These are phyloP conservation scores for Theocolax elegans DNA, from an alignment of 1,140 invertebrate species.

Conservation along the genomic window DNA sequence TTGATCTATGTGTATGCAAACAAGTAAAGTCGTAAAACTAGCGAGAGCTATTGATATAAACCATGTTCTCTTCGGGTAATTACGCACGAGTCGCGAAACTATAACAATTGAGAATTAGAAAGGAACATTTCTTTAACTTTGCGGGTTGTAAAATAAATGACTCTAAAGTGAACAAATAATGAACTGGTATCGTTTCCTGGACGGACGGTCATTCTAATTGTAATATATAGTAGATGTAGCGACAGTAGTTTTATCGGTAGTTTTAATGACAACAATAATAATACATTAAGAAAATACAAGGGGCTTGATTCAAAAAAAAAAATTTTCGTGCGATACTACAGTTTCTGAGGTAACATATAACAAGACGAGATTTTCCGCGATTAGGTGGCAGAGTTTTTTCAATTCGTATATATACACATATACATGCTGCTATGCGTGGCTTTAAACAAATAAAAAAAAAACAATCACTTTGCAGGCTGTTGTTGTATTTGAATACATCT, in stretches of 20 bases:
- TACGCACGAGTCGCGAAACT: conserved; percentile 4
- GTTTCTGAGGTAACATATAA: conserved; percentile 12
- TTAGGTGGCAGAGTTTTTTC: conserved; percentile 16
- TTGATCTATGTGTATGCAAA: conserved; percentile 17
- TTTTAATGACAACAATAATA: conserved; percentile 39
- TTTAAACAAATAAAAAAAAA: conserved; percentile 20
- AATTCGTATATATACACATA: conserved; percentile 3
- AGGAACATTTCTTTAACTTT: conserved; percentile 21
- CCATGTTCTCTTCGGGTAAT: background rate
- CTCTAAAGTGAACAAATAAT: background rate
- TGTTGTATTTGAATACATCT: conserved; percentile 30
- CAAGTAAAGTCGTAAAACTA: background rate
- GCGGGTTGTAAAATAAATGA: conserved; percentile 36
- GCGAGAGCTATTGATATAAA: conserved; percentile 24
- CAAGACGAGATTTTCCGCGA: background rate
- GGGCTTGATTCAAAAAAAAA: conserved; percentile 34
- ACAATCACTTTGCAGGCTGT: conserved; percentile 36
- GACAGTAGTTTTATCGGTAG: conserved; percentile 35
- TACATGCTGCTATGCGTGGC: conserved; percentile 11
- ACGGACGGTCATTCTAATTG: conserved; percentile 37
- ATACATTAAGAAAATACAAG: conserved; percentile 27
- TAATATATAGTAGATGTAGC: conserved; percentile 37
- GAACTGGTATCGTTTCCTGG: conserved; percentile 40
- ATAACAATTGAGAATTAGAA: conserved; percentile 11
- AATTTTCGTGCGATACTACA: conserved; percentile 20